Conservation (phyloP, 2,797 vertebrate genomes). For the Hapalemur alaotrensis region DNA sequence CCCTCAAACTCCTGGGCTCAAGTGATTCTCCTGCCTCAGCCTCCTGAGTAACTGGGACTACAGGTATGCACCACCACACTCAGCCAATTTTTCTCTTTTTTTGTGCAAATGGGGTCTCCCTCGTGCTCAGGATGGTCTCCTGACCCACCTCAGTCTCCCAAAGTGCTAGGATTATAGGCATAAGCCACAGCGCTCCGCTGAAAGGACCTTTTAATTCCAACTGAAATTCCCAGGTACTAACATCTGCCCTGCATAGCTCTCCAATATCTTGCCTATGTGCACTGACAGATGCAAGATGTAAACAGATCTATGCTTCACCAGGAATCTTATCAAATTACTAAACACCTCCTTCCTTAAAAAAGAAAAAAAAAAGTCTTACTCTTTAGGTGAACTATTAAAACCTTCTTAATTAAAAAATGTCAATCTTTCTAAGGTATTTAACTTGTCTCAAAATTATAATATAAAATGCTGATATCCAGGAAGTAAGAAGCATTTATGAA, state of each 20-base stretch:
- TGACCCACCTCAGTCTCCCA: not conserved
- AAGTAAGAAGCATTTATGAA: not conserved
- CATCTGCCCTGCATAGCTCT: not conserved
- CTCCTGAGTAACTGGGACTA: too few species aligned
- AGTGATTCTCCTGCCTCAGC: too few species aligned
- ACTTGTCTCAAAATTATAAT: not conserved
- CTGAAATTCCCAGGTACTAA: not conserved
- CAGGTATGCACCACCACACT: too few species aligned
- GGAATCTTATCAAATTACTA: conserved; percentile 24
- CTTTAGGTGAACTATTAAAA: not conserved
- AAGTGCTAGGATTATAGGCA: not conserved
- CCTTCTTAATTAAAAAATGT: conserved; percentile 28
- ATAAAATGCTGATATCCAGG: not conserved
- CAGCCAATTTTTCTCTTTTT: too few species aligned
- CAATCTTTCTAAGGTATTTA: not conserved
- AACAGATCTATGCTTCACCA: not conserved
- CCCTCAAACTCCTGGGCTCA: too few species aligned
- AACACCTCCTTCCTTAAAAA: not conserved
- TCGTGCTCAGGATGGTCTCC: not conserved
- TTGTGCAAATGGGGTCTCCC: not conserved
- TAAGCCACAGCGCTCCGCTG: too few species aligned
- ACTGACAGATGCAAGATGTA: not conserved
- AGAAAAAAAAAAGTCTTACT: not conserved
- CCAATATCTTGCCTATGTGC: not conserved
- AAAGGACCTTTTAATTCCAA: conserved; percentile 25